Evolutionary conservation across 2,113 vertebrate genomes (phyloP).

Genomic region (Carlito syrichta): DNA sequence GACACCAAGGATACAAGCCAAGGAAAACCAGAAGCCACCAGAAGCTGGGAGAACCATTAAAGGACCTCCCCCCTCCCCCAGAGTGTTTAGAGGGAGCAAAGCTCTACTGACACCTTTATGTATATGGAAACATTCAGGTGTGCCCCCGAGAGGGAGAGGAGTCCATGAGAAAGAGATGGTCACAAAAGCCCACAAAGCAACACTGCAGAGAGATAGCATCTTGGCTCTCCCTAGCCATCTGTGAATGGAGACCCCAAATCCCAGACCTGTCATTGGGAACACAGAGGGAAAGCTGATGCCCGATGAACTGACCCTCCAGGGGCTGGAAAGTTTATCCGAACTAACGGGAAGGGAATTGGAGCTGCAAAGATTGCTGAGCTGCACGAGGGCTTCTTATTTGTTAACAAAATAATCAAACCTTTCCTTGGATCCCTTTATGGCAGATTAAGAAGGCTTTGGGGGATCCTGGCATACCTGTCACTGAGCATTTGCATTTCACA

Average conservation of each 20-base stretch:
- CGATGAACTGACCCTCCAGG: constrained; percentile 50
- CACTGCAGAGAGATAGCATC: background rate
- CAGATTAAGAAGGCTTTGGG: constrained; percentile 72
- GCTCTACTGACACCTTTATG: too few relatives aligned
- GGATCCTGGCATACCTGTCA: constrained; percentile 70
- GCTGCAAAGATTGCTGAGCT: constrained; percentile 19
- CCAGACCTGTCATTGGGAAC: constrained; percentile 35
- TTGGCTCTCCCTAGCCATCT: background rate
- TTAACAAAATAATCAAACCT: constrained; percentile 70
- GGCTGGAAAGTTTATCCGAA: constrained; percentile 63
- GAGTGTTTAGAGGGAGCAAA: too few relatives aligned
- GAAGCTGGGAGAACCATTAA: too few relatives aligned
- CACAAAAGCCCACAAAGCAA: background rate
- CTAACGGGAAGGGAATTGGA: constrained; percentile 42
- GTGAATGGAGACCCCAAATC: background rate
- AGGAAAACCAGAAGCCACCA: too few relatives aligned
- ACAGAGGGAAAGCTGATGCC: constrained; percentile 23
- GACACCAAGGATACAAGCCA: too few relatives aligned
- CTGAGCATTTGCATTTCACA: constrained; percentile 62
- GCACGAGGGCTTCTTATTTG: constrained; percentile 52
- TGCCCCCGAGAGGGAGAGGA: background rate
- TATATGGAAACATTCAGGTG: background rate
- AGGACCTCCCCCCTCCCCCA: too few relatives aligned
- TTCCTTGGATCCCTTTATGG: constrained; percentile 70
- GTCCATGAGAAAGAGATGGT: background rate